Evolutionary conservation across 2,888 invertebrate species (phyloP).

Genomic region (Atrina japonica): DNA sequence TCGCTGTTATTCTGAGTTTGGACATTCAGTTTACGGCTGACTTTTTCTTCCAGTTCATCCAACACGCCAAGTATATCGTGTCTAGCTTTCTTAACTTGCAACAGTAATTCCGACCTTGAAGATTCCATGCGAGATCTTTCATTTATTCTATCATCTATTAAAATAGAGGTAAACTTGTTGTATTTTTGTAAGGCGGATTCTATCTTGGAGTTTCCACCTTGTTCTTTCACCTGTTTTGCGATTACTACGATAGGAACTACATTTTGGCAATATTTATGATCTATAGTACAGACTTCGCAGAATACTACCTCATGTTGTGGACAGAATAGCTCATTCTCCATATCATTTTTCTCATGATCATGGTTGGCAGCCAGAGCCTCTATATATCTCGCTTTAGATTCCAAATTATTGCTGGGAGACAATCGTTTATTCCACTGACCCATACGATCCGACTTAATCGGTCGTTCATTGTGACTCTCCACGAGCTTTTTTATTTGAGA

Average conservation of each 20-base stretch:
- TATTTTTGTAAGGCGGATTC: constrained; percentile 10
- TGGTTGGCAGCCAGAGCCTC: constrained; percentile 21
- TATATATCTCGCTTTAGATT: constrained; percentile 20
- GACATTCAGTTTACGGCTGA: not conserved
- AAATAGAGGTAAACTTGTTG: constrained; percentile 7
- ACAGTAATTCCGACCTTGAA: constrained; percentile 7
- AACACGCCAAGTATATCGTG: not conserved
- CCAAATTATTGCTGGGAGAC: constrained; percentile 7
- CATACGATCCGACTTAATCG: not conserved
- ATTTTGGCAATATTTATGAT: constrained; percentile 15
- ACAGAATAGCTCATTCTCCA: constrained; percentile 31
- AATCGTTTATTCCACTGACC: constrained; percentile 1
- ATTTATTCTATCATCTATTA: constrained; percentile 24
- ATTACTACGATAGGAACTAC: not conserved
- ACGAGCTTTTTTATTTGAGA: not conserved
- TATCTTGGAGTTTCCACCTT: constrained; percentile 8
- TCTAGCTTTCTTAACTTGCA: not conserved
- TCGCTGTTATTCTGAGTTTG: constrained; percentile 3
- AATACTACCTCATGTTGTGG: constrained; percentile 11
- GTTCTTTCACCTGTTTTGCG: constrained; percentile 2
- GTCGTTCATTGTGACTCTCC: not conserved
- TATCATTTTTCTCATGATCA: constrained; percentile 21
- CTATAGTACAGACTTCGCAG: constrained; percentile 10
- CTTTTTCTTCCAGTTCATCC: not conserved
- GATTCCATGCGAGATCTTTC: constrained; percentile 8